phyloP scores from a whole-genome alignment of 1,140 invertebrate genomes.

The Popillia japonica region DNA sequence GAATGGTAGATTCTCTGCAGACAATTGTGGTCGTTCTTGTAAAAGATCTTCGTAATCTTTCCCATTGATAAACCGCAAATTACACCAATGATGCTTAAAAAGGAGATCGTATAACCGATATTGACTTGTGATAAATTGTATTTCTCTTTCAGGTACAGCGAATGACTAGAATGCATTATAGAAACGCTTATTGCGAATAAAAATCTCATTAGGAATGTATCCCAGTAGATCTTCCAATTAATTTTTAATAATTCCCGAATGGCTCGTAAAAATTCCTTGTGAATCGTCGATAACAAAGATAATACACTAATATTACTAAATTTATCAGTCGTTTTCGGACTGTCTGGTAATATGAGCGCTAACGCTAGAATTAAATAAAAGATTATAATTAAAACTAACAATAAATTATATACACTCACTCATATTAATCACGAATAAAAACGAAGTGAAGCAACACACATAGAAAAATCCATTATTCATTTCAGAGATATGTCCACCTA shows the following conservation, averaged over 20 bases:
- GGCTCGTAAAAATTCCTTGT: conserved; percentile 61
- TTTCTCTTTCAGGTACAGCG: conserved; percentile 64
- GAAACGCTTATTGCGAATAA: conserved; percentile 65
- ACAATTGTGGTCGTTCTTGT: conserved; percentile 40
- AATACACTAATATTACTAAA: conserved; percentile 27
- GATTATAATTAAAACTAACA: neutral
- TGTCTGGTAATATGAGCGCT: conserved; percentile 39
- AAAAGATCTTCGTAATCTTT: conserved; percentile 60
- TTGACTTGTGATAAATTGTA: conserved; percentile 66
- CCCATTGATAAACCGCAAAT: conserved; percentile 64
- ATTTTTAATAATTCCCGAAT: conserved; percentile 62
- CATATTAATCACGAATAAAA: conserved; percentile 66
- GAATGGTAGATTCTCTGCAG: conserved; percentile 43
- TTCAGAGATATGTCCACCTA: conserved; percentile 73
- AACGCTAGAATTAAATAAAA: conserved; percentile 43
- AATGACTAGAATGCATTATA: conserved; percentile 65
- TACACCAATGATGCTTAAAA: conserved; percentile 67
- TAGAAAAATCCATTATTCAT: conserved; percentile 67
- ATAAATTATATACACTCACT: conserved; percentile 59
- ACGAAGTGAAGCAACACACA: conserved; percentile 61
- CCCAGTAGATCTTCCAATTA: conserved; percentile 66
- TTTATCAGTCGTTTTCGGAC: neutral
- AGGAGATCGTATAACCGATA: conserved; percentile 70
- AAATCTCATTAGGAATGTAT: conserved; percentile 66
- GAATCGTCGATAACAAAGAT: conserved; percentile 41